Evolutionary conservation across 2,113 vertebrate species (phyloP).

Genomic region (Poicephalus gulielmi): DNA sequence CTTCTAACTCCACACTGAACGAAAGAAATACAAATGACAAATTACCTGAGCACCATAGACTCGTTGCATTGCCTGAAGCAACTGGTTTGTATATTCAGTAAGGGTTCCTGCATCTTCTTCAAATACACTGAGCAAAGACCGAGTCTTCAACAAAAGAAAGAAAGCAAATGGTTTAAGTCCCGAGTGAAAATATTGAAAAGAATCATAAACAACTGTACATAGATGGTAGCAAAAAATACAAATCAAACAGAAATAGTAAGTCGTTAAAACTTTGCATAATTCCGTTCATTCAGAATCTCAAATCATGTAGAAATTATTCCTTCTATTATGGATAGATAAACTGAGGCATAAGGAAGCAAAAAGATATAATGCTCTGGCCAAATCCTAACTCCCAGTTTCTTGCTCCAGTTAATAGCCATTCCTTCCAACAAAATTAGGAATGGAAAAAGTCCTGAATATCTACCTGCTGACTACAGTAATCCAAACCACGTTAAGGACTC

Average conservation of each 20-base stretch:
- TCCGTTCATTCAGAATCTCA: background rate
- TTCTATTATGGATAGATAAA: background rate
- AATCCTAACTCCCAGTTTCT: background rate
- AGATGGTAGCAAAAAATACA: background rate
- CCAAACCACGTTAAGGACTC: background rate
- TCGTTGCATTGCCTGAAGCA: conserved; percentile 95
- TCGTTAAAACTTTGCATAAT: background rate
- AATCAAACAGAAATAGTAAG: background rate
- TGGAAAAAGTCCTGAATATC: conserved; percentile 41
- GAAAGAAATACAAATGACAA: background rate
- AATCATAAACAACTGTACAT: background rate
- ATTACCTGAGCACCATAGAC: conserved; percentile 96
- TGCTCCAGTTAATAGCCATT: background rate
- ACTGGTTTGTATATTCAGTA: conserved; percentile 96
- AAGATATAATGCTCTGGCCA: background rate
- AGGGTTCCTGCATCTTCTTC: conserved; percentile 97
- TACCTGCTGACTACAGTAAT: conserved; percentile 27
- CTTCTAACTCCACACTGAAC: background rate
- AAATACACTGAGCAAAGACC: conserved; percentile 96
- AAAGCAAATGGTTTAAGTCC: background rate
- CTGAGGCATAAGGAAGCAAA: background rate
- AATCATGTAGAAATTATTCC: background rate
- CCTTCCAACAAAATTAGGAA: background rate
- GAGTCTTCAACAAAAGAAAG: conserved; percentile 79
- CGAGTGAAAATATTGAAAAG: background rate